Evolutionary conservation across 2,797 vertebrate genomes (phyloP).

Genomic region (Micromesistius poutassou): DNA sequence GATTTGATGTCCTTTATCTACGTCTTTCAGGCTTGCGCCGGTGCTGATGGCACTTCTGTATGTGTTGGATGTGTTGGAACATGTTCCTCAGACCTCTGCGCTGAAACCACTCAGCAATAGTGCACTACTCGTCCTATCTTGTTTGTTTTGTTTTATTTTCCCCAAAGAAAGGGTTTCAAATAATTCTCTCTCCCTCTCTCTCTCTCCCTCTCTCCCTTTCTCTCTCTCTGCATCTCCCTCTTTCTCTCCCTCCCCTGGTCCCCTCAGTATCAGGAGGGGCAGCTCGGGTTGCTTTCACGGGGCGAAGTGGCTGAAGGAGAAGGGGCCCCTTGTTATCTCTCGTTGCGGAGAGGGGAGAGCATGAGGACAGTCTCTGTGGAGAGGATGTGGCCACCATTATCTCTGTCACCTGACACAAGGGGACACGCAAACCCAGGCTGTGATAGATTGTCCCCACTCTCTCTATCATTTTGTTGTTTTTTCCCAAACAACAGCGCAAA

Average conservation of each 20-base stretch:
- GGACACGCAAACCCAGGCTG: slow-evolving; percentile 36
- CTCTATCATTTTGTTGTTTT: slow-evolving; percentile 41
- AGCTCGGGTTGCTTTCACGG: slow-evolving; percentile 43
- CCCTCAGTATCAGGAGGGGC: slow-evolving; percentile 21
- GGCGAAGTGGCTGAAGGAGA: slow-evolving; percentile 32
- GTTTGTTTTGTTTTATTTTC: neutral
- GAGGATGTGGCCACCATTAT: slow-evolving; percentile 61
- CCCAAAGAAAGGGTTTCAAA: slow-evolving; percentile 28
- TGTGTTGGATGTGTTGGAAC: slow-evolving; percentile 38
- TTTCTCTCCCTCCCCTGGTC: neutral
- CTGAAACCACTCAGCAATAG: slow-evolving; percentile 31
- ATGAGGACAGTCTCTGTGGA: slow-evolving; percentile 45
- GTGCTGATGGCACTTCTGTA: slow-evolving; percentile 34
- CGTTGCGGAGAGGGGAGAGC: slow-evolving; percentile 13
- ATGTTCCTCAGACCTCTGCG: slow-evolving; percentile 41
- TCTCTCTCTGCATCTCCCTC: neutral
- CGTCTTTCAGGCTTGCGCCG: slow-evolving; percentile 35
- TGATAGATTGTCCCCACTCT: slow-evolving; percentile 49
- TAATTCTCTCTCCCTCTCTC: neutral
- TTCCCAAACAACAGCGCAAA: slow-evolving; percentile 41
- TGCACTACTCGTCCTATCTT: slow-evolving; percentile 20
- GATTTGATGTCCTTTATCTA: slow-evolving; percentile 50
- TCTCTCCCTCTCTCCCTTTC: too few species aligned
- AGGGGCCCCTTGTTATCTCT: slow-evolving; percentile 47
- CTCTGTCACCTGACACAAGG: slow-evolving; percentile 65